Evolutionary conservation across 2,797 vertebrate genomes (phyloP), one percentile per base, ranked within the genome.

Genomic region (Girardinus metallicus): DNA sequence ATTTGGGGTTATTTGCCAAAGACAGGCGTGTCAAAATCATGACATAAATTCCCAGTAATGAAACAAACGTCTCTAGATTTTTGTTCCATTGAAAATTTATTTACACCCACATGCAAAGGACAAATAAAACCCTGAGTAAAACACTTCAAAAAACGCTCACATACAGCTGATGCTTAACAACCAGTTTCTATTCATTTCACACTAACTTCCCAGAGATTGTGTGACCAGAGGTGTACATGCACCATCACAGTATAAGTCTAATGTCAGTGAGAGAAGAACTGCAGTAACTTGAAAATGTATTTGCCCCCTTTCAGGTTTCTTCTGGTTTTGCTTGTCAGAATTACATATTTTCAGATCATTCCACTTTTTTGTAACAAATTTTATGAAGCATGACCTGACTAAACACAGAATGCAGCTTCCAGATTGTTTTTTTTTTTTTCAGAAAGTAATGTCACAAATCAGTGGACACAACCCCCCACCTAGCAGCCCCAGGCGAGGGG

Each of bases 181-280:
- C 53, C 11, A 15, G 68, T 73, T 79, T 39, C 3, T 34, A 1
- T n/a, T 29, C 41, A 43, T 44, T n/a, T 18, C 70, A 80, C 72
- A 68, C 10, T 76, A 72, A 49, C 23, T 57, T 73, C 44, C 26
- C 44, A 75, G n/a, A 74, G 39, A 51, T 49, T 1, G 44, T 31
- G 21, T 51, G 36, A 72, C 73, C 29, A 44, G 12, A 64, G 36
- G 31, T 36, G 16, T 23, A 11, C 11, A 23, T 70, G 11, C 75
- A 83, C 29, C n/a, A 79, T 57, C 68, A 55, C 68, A 76, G 34
- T 15, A 34, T 23, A 34, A 73, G 34, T 64, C 23, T 29, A 8
- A 31, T 11, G 13, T 70, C 44, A 49, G 15, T 43, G 39, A 72
- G n/a, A 75, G n/a, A 34, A 57, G 41, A 74, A 26, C 4, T 11